Conservation (phyloP, 2,113 vertebrate genomes). For the Myodes glareolus region DNA sequence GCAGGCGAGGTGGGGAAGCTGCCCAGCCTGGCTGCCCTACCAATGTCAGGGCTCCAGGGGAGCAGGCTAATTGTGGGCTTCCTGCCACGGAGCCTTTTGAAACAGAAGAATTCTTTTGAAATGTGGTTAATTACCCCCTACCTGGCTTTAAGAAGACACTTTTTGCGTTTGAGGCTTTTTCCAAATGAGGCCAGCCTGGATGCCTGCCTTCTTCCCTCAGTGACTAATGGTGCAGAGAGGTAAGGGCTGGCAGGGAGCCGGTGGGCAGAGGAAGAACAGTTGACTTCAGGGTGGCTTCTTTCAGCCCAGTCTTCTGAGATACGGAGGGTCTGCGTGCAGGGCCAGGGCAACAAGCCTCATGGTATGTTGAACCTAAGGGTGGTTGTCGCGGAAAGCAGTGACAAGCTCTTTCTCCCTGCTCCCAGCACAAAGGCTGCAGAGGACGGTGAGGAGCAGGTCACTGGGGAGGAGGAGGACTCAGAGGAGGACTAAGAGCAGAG, state of each 20-base stretch:
- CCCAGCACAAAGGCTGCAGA: neutral
- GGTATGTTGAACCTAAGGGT: neutral
- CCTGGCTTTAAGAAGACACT: slow-evolving; percentile 22
- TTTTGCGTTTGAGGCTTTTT: neutral
- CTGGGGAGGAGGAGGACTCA: no score
- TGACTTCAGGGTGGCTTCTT: neutral
- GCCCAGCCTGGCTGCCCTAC: neutral
- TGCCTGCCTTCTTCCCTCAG: neutral
- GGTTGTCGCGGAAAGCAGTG: neutral
- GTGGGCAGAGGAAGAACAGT: neutral
- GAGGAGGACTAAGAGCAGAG: neutral
- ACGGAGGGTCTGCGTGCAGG: neutral
- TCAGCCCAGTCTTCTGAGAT: neutral
- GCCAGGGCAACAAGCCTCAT: neutral
- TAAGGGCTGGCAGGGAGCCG: neutral
- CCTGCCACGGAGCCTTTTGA: slow-evolving; percentile 24
- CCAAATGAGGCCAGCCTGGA: neutral
- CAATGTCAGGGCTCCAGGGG: neutral
- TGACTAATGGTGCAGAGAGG: accelerated
- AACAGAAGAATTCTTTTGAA: slow-evolving; percentile 68
- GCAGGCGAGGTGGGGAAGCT: neutral
- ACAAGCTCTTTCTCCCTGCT: neutral
- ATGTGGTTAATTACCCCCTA: slow-evolving; percentile 71
- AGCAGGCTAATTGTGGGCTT: slow-evolving; percentile 6
- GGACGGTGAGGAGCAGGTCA: neutral